Evolutionary conservation across 2,797 vertebrate genomes (phyloP).

Genomic region (Crocidura indochinensis): DNA sequence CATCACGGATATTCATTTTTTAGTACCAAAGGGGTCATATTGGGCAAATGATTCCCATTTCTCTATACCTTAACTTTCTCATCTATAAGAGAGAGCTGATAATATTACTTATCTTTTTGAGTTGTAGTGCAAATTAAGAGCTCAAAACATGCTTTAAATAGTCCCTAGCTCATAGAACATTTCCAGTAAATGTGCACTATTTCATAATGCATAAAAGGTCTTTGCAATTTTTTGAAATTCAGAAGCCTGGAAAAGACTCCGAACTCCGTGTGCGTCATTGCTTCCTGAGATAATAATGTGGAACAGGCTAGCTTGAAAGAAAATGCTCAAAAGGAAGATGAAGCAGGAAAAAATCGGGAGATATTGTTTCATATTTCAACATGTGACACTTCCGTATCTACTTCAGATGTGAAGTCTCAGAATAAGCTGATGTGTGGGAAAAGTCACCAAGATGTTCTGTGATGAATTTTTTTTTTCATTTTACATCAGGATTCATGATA

Average conservation of each 20-base stretch:
- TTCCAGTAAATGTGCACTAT: slow-evolving; percentile 6
- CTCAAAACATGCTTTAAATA: background rate
- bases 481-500: background rate
- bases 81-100: background rate
- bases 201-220: background rate
- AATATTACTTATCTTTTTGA: background rate
- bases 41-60: background rate
- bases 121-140: background rate
- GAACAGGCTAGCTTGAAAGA: background rate
- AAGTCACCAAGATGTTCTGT: background rate
- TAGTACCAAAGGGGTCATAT: background rate
- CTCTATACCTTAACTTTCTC: background rate
- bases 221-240: slow-evolving; percentile 43
- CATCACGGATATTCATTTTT: background rate
- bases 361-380: slow-evolving; percentile 26
- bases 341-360: background rate
- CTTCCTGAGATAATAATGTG: slow-evolving; percentile 20
- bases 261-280: background rate
- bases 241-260: background rate
- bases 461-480: slow-evolving; percentile 36
- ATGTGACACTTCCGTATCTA: background rate
- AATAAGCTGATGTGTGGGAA: background rate
- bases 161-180: background rate
- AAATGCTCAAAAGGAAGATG: background rate
- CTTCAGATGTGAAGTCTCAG: background rate